Conservation (phyloP, 2,797 vertebrate species). For the Odontamblyopus lacepedii region DNA sequence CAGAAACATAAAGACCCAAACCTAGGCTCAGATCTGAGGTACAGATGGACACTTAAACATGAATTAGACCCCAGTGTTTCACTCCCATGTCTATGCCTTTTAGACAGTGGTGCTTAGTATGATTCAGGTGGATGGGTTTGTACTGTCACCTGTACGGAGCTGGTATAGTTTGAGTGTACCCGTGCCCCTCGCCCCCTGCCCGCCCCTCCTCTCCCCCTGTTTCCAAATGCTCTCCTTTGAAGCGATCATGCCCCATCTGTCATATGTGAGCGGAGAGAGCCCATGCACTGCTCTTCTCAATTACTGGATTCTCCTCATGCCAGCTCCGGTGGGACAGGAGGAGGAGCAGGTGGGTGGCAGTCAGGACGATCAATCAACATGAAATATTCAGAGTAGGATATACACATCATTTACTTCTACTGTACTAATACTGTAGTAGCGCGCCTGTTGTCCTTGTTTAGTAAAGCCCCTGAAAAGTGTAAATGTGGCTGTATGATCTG, state of each 20-base stretch:
- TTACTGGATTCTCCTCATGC: slow-evolving; percentile 92
- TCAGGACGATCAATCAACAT: slow-evolving; percentile 79
- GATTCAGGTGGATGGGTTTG: not conserved
- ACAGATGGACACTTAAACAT: not conserved
- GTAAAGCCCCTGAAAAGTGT: slow-evolving; percentile 41
- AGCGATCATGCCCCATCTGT: slow-evolving; percentile 99
- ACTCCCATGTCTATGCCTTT: not conserved
- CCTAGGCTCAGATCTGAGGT: too few relatives aligned
- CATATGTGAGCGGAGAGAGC: slow-evolving; percentile 94
- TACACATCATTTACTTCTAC: slow-evolving; percentile 72
- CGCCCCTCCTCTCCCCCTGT: slow-evolving; percentile 83
- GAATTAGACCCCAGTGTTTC: not conserved
- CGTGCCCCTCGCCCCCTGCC: slow-evolving; percentile 37
- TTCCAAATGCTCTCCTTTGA: slow-evolving; percentile 94
- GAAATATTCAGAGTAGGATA: slow-evolving; percentile 80
- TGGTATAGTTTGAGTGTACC: slow-evolving; percentile 37
- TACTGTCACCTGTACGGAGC: slow-evolving; percentile 87
- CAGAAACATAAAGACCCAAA: too few relatives aligned
- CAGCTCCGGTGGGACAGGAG: slow-evolving; percentile 92
- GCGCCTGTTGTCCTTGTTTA: slow-evolving; percentile 54
- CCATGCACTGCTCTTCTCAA: slow-evolving; percentile 95
- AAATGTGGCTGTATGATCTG: slow-evolving; percentile 12
- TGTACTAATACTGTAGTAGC: slow-evolving; percentile 7
- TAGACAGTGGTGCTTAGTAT: not conserved
- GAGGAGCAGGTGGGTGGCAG: slow-evolving; percentile 91